Percentiles rank a stretch among this genome's conserved stretches.
phyloP scores from a whole-genome alignment of 2,888 invertebrate genomes.

The Epirrhoe tristata region DNA sequence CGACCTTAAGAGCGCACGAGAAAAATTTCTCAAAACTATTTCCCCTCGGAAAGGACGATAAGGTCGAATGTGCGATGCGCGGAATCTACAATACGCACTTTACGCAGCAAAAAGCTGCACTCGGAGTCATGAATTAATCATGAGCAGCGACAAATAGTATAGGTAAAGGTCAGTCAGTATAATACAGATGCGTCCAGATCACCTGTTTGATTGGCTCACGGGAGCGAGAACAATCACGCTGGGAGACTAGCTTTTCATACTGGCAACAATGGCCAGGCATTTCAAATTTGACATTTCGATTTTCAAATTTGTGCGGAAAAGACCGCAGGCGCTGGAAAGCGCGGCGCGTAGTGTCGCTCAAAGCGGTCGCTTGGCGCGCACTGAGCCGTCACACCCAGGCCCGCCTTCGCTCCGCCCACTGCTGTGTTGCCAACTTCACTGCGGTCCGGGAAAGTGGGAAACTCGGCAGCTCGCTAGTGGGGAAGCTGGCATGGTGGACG shows the following conservation, averaged over 20 bases:
- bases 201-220: conserved; percentile 68
- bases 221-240: conserved; percentile 38
- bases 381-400: conserved; percentile 62
- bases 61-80: conserved; percentile 48
- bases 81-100: conserved; percentile 66
- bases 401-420: conserved; percentile 75
- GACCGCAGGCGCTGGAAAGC: conserved; percentile 61
- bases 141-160: conserved; percentile 79
- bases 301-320: conserved; percentile 51
- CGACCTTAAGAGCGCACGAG: conserved; percentile 62
- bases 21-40: conserved; percentile 48
- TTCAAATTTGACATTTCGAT: conserved; percentile 38
- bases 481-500: conserved; percentile 60
- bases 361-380: conserved; percentile 55
- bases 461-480: conserved; percentile 70
- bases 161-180: conserved; percentile 78
- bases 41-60: conserved; percentile 47
- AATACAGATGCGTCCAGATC: conserved; percentile 68
- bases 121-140: conserved; percentile 75
- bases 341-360: conserved; percentile 57
- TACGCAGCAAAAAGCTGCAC: conserved; percentile 68
- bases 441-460: conserved; percentile 77
- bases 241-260: conserved; percentile 18
- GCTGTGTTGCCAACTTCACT: conserved; percentile 68
- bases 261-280: conserved; percentile 20